Evolutionary conservation across 2,113 vertebrate species (phyloP).

Genomic region (Megaceryle maxima): DNA sequence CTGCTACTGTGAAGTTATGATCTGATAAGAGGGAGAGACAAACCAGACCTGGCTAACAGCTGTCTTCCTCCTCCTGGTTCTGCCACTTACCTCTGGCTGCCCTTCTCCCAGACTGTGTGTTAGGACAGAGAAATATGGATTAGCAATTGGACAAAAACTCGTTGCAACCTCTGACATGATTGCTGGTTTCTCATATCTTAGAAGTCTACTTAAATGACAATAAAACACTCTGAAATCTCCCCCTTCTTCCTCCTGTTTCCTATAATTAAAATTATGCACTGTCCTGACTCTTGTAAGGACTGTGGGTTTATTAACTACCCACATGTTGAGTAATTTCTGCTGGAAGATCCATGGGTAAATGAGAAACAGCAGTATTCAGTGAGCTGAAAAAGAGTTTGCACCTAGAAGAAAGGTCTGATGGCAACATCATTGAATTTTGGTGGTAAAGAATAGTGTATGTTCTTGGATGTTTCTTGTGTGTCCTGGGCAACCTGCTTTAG

Average conservation of each 20-base stretch:
- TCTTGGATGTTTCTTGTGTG: background rate
- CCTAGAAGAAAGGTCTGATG: background rate
- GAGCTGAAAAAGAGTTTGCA: background rate
- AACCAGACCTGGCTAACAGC: background rate
- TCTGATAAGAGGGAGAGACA: conserved; percentile 47
- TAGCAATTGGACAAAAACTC: background rate
- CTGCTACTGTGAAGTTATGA: background rate
- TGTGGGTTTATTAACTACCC: background rate
- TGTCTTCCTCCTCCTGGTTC: conserved; percentile 14
- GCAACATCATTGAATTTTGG: background rate
- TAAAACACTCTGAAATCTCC: background rate
- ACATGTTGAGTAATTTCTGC: background rate
- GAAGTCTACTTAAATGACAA: conserved; percentile 35
- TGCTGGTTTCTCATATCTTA: background rate
- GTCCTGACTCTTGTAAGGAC: background rate
- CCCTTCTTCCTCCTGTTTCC: conserved; percentile 7
- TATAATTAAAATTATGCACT: conserved; percentile 9
- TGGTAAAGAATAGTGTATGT: background rate
- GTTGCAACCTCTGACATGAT: background rate
- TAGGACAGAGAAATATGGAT: background rate
- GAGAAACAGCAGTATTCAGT: background rate
- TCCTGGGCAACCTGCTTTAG: background rate
- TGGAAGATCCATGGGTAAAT: background rate
- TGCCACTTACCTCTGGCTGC: conserved; percentile 9
- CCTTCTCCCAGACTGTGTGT: background rate